Base-by-base conservation (phyloP, 2,888 invertebrate species). In the Heliconius ismenius region DNA sequence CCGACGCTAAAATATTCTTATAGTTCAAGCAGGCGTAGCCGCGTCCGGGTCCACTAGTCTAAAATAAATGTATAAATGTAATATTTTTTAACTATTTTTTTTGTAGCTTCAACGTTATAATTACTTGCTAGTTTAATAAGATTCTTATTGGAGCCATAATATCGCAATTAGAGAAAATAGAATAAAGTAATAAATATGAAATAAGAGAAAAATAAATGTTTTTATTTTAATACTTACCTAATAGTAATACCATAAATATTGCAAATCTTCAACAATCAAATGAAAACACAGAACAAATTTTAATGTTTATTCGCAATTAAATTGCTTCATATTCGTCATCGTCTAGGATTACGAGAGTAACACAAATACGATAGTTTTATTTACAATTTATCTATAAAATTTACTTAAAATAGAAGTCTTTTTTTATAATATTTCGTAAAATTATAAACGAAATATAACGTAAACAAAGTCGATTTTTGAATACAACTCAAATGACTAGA, bases 301-400 rank as follows among this genome's bases (percentile, higher is more conserved):
- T 54, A 43, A 11, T n/a, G 39, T 32, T 58, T 68, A 10, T 54
- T 24, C 76, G 72, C 43, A 78, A 72, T 64, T 64, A 54, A 78
- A 76, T 75, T 74, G 32, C 78, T 76, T 28, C 68, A 62, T 73
- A 76, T 70, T 69, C 62, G 73, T 70, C 36, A 58, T 63, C 43
- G 26, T 54, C 13, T 70, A 75, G 76, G 78, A 79, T 77, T 75
- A 36, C 28, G 64, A 75, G 79, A 76, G 73, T 76, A 62, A 65
- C 54, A 79, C 72, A 63, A 32, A 24, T 13, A 28, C 18, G 54
- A 63, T 43, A 72, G 67, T 73, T 58, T 62, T 70, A 62, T 26
- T 39, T 18, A 24, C 32, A 13, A n/a, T 21, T 1, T n/a, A n/a
- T 32, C 15, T 32, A 32, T 15, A 13, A 67, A 36, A 11, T 24